A percentile compares a stretch with the other conserved stretches of the same genome.
Conservation (phyloP, 2,888 invertebrate genomes). For the Andrena bicolor region DNA sequence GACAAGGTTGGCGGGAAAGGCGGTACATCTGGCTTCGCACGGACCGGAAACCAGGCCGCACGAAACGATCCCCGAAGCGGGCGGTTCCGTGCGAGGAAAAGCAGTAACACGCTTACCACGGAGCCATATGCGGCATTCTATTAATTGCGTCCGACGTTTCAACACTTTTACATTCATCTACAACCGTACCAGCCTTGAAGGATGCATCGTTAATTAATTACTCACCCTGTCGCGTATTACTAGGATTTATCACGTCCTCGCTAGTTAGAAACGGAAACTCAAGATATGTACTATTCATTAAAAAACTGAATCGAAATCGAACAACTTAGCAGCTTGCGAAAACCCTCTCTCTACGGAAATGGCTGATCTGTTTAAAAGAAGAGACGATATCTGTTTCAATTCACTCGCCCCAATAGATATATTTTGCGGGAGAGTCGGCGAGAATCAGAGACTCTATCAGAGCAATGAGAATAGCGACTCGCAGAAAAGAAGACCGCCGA, state of each 20-base stretch:
- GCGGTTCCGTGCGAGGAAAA: constrained; percentile 44
- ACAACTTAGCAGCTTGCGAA: not conserved
- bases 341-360: not conserved
- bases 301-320: not conserved
- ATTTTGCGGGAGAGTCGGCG: constrained; percentile 11
- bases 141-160: not conserved
- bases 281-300: too few relatives aligned
- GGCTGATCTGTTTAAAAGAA: not conserved
- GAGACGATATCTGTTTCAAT: constrained; percentile 8
- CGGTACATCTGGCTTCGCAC: constrained; percentile 41
- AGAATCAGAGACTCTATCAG: constrained; percentile 13
- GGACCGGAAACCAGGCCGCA: constrained; percentile 60
- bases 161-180: constrained; percentile 6
- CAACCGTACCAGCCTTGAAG: too few relatives aligned
- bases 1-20: constrained; percentile 44
- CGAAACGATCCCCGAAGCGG: constrained; percentile 47
- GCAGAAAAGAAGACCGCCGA: constrained; percentile 18
- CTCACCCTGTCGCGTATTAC: too few relatives aligned
- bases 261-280: too few relatives aligned
- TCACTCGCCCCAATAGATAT: not conserved
- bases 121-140: constrained; percentile 40
- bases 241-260: too few relatives aligned
- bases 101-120: constrained; percentile 37
- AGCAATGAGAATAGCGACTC: constrained; percentile 8
- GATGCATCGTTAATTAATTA: not conserved